Percentiles rank a stretch among this genome's conserved stretches.
Conservation (phyloP, 2,113 vertebrate genomes). For the Oncorhynchus nerka region DNA sequence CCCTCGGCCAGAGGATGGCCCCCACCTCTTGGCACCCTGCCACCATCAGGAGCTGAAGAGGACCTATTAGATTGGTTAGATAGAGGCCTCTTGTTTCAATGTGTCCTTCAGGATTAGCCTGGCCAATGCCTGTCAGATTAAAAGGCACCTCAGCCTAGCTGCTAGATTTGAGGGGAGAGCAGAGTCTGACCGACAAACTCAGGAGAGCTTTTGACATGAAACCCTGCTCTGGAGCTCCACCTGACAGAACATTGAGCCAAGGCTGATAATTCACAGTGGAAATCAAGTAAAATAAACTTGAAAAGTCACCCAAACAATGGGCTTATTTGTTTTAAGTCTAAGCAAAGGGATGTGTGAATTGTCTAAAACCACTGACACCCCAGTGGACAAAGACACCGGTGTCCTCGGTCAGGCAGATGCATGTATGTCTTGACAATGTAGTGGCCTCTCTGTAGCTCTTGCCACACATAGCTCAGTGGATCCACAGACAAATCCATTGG, state of each 20-base stretch:
- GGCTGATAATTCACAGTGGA: background rate
- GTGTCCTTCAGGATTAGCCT: constrained; percentile 8
- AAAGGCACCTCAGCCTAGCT: background rate
- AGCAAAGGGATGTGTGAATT: background rate
- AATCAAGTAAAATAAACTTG: background rate
- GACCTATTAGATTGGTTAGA: background rate
- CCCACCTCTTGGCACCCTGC: background rate
- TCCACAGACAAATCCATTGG: constrained; percentile 7
- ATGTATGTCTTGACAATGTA: background rate
- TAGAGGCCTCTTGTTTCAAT: background rate
- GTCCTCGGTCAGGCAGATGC: background rate
- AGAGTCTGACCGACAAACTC: background rate
- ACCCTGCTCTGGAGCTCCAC: background rate
- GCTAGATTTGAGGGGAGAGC: constrained; percentile 1
- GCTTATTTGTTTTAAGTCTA: background rate
- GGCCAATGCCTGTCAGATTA: background rate
- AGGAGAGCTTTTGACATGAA: background rate
- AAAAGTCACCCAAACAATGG: background rate
- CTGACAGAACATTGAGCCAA: background rate
- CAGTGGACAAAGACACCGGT: background rate
- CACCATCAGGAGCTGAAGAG: background rate
- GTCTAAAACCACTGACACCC: background rate
- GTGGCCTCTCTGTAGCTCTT: background rate
- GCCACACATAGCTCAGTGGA: background rate
- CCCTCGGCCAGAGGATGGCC: background rate